phyloP scores from a whole-genome alignment of 2,113 vertebrate species.

The Saccopteryx leptura region DNA sequence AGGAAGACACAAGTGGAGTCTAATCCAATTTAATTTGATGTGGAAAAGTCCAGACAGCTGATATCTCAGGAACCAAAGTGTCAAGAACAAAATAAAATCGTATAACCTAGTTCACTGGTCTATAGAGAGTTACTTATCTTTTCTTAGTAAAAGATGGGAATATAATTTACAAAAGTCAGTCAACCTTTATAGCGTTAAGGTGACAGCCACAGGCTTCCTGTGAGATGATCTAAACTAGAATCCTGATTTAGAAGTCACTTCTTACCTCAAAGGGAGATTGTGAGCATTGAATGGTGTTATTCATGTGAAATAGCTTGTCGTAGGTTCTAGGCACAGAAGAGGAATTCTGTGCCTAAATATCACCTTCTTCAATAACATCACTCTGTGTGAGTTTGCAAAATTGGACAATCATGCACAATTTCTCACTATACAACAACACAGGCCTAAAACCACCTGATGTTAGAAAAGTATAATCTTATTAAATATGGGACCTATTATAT shows the following conservation, averaged over 20 bases:
- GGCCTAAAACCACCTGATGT: background rate
- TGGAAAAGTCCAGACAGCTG: background rate
- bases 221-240: background rate
- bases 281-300: background rate
- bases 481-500: background rate
- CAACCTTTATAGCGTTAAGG: background rate
- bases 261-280: background rate
- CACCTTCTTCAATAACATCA: background rate
- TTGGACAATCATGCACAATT: background rate
- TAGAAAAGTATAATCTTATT: background rate
- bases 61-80: background rate
- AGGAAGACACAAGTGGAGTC: background rate
- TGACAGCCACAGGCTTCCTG: background rate
- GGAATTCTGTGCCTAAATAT: too few relatives aligned
- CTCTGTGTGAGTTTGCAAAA: background rate
- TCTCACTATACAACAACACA: background rate
- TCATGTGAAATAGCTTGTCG: background rate
- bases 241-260: slow-evolving; percentile 9
- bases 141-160: background rate
- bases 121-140: background rate
- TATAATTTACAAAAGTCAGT: background rate
- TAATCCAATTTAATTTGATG: background rate
- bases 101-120: background rate
- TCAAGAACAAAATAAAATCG: background rate
- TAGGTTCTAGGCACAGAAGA: background rate